Base-by-base conservation (phyloP, 2,797 vertebrate species). In the Falco columbarius region DNA sequence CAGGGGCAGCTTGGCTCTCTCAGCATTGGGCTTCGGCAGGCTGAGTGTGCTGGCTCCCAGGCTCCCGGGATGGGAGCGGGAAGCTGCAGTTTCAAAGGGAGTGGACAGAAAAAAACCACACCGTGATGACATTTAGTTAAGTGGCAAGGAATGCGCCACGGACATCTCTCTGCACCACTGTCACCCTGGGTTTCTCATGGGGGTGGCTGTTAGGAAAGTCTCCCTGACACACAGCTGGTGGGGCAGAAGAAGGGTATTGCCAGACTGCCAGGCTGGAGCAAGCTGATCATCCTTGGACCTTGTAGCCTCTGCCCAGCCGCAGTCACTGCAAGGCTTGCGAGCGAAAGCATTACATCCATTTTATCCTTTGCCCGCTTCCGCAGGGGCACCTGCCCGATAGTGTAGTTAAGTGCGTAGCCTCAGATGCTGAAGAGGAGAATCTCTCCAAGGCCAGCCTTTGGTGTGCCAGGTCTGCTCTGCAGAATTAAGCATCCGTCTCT, bases 1-100 rank as follows among this genome's bases (percentile, higher is more conserved):
- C 40, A n/a, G 58, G 8, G 24, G 36, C 34, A 47, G 34, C 42
- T 62, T 62, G 74, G 55, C 26, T 58, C 10, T 42, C 56, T 15
- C 51, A 36, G 1, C 0, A 0, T 6, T 0, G 0, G 29, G 8
- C 38, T 55, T 44, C 1, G 22, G 59, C 51, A 65, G 32, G 46
- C 67, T 38, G 77, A 61, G 46, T 51, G 63, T 40, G 61, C 62
- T 77, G 62, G 55, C 59, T 44, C 55, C 13, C 2, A 3, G 81
- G n/a, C 52, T 86, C 38, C 30, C 10, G 4, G 24, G 14, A 5
- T 22, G 29, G 18, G 18, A 51, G 17, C 21, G 26, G 80, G 80
- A 77, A 89, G 70, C 15, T 30, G 66, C 56, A 46, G 34, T 51
- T 92, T 66, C 29, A 22, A 47, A 49, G 36, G 74, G 46, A 89